These are phyloP conservation scores for Drosophila oshimai DNA, from an alignment of 1,140 invertebrate genomes.

Conservation along the genomic window DNA sequence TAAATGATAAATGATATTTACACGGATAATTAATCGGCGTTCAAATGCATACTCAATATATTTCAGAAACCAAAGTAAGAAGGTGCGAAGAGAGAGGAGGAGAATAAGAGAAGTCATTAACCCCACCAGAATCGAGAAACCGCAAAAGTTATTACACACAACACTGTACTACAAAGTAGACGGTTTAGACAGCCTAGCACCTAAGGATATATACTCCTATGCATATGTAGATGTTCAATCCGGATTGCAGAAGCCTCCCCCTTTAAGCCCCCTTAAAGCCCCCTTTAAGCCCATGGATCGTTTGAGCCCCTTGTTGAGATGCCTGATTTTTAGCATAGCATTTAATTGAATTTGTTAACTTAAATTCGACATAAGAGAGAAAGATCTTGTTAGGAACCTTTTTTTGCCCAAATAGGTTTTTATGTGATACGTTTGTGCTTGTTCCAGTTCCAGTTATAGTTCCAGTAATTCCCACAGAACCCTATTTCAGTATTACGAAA, in stretches of 20 bases:
- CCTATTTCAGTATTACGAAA: constrained; percentile 42
- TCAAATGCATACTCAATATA: constrained; percentile 1
- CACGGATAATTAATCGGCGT: constrained; percentile 8
- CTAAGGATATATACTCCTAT: constrained; percentile 35
- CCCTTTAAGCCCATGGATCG: not conserved
- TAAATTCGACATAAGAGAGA: not conserved
- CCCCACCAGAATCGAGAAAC: constrained; percentile 58
- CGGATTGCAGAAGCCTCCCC: no score
- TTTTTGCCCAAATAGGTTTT: constrained; percentile 37
- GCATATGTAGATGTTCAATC: constrained; percentile 13
- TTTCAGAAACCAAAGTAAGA: not conserved
- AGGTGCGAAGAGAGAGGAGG: constrained; percentile 1
- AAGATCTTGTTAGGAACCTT: constrained; percentile 38
- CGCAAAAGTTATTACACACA: constrained; percentile 39
- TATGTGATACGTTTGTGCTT: constrained; percentile 34
- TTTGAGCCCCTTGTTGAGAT: constrained; percentile 6
- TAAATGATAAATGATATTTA: constrained; percentile 1
- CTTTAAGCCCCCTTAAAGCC: not conserved
- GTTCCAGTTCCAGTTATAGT: constrained; percentile 4
- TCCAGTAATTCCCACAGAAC: not conserved
- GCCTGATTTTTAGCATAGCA: constrained; percentile 4
- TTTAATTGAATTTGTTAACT: constrained; percentile 24
- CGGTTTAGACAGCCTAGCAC: constrained; percentile 13
- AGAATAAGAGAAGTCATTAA: constrained; percentile 29
- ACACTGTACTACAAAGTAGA: constrained; percentile 55